Percentiles rank a stretch among this genome's conserved stretches.
phyloP scores from a whole-genome alignment of 2,797 vertebrate genomes.

The Acipenser oxyrinchus region DNA sequence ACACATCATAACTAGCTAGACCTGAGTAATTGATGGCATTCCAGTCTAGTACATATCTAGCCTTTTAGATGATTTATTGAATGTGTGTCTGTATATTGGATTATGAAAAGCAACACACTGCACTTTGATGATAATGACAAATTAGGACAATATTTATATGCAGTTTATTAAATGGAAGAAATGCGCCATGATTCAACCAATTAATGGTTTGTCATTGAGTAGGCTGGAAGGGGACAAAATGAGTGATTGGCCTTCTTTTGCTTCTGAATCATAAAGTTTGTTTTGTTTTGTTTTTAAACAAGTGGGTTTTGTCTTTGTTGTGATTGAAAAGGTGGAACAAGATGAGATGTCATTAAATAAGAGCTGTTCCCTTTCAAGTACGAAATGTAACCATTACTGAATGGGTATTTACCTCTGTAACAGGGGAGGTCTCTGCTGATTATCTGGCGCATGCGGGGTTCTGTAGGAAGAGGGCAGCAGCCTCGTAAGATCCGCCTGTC shows the following conservation, averaged over 20 bases:
- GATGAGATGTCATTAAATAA: no score
- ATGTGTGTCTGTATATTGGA: slow-evolving; percentile 41
- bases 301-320: no score
- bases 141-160: slow-evolving; percentile 47
- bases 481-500: no score
- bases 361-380: no score
- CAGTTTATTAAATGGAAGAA: slow-evolving; percentile 39
- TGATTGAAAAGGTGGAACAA: no score
- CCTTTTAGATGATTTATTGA: slow-evolving; percentile 52
- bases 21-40: slow-evolving; percentile 43
- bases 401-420: no score
- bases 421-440: no score
- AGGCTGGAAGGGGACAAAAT: background rate
- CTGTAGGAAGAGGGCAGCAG: no score
- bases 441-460: no score
- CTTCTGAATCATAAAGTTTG: no score
- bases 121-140: slow-evolving; percentile 40
- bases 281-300: no score
- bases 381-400: no score
- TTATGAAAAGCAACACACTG: slow-evolving; percentile 29
- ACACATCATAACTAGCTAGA: slow-evolving; percentile 46
- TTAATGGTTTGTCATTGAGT: slow-evolving; percentile 25
- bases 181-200: slow-evolving; percentile 27
- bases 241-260: background rate
- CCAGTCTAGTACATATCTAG: slow-evolving; percentile 48